Percentiles rank a stretch among this genome's conserved stretches.
phyloP scores from a whole-genome alignment of 2,113 vertebrate genomes.

The Aspiorhynchus laticeps region DNA sequence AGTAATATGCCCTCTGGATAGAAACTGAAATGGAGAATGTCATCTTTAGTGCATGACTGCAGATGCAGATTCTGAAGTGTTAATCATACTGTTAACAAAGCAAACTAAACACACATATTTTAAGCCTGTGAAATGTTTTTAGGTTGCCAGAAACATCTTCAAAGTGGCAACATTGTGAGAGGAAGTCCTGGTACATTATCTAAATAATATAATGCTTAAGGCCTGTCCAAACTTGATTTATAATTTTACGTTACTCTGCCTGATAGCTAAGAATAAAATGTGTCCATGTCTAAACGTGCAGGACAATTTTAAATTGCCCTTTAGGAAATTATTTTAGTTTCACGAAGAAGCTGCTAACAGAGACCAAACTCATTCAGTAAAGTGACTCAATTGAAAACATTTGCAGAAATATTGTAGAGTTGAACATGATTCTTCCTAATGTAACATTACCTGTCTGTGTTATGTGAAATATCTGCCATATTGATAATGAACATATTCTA shows the following conservation, averaged over 20 bases:
- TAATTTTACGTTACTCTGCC: not conserved
- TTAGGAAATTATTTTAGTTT: not conserved
- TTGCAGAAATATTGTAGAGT: not conserved
- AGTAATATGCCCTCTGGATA: slow-evolving; percentile 21
- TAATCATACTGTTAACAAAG: not conserved
- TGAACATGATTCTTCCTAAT: not conserved
- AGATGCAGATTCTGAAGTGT: slow-evolving; percentile 18
- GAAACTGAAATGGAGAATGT: not conserved
- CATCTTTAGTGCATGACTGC: slow-evolving; percentile 38
- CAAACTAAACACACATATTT: slow-evolving; percentile 13
- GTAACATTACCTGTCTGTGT: slow-evolving; percentile 26
- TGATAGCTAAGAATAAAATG: not conserved
- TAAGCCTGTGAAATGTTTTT: not conserved
- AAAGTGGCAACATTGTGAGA: not conserved
- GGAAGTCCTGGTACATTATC: not conserved
- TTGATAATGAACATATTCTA: not conserved
- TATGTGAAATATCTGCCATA: slow-evolving; percentile 43
- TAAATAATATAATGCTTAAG: not conserved
- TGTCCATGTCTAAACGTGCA: not conserved
- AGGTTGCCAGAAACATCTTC: slow-evolving; percentile 1
- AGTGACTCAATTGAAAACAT: not conserved
- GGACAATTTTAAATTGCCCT: not conserved
- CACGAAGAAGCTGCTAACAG: not conserved
- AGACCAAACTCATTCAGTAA: slow-evolving; percentile 6
- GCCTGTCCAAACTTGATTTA: not conserved